Percentiles rank a stretch among this genome's conserved stretches.
These are phyloP conservation scores for Temnothorax ravouxi DNA, from an alignment of 2,888 invertebrate species.

Conservation along the genomic window DNA sequence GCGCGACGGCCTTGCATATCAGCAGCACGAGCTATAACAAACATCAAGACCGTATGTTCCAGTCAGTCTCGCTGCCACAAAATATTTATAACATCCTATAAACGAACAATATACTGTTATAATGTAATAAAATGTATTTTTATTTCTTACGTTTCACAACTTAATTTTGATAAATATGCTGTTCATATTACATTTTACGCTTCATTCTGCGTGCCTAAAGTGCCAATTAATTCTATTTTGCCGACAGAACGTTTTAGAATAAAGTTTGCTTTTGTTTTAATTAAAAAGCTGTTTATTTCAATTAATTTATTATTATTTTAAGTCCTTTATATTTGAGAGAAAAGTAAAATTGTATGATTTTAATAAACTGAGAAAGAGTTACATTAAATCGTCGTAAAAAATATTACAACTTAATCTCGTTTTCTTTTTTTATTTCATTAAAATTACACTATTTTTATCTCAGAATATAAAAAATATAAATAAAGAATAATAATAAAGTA, in stretches of 20 bases:
- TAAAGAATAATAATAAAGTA: background rate
- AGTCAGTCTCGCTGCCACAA: background rate
- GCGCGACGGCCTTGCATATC: background rate
- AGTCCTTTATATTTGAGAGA: background rate
- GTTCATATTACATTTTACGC: background rate
- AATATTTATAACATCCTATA: background rate
- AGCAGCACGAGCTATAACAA: background rate
- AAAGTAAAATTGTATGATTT: background rate
- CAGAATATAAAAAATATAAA: background rate
- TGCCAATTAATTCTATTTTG: background rate
- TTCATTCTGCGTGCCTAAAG: background rate
- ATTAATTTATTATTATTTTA: background rate
- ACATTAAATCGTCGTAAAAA: background rate
- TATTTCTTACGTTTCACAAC: background rate
- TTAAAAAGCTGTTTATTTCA: background rate
- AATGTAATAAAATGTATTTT: background rate
- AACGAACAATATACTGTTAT: background rate
- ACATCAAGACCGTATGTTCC: background rate
- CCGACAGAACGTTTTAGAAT: background rate
- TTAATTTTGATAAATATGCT: background rate
- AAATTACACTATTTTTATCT: background rate
- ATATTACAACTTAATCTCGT: background rate
- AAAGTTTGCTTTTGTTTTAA: no score
- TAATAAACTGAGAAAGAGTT: background rate
- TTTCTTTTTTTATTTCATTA: background rate